Percentiles rank a stretch among this genome's conserved stretches.
These are phyloP conservation scores for Ivindomyrus marchei DNA, from an alignment of 2,113 vertebrate species.

Conservation along the genomic window DNA sequence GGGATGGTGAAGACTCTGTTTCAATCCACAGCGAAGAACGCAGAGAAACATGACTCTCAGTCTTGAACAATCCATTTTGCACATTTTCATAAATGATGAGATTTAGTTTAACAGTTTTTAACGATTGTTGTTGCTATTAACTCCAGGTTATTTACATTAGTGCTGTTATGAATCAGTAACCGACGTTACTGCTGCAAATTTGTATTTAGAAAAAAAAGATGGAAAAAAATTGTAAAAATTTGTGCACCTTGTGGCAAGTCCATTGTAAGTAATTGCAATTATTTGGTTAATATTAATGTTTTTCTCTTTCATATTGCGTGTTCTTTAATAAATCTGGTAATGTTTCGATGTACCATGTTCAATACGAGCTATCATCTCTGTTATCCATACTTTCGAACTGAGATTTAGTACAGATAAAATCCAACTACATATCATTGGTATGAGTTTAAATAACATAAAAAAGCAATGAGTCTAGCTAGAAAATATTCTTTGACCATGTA, in stretches of 20 bases:
- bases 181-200: not conserved
- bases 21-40: constrained; percentile 45
- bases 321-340: not conserved
- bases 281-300: not conserved
- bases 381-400: not conserved
- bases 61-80: not conserved
- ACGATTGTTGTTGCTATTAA: constrained; percentile 28
- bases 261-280: not conserved
- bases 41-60: constrained; percentile 44
- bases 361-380: not conserved
- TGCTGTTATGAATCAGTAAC: not conserved
- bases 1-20: constrained; percentile 71
- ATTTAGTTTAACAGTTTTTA: constrained; percentile 31
- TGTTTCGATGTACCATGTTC: not conserved
- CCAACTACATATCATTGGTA: not conserved
- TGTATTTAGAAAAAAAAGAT: not conserved
- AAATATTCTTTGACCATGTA: constrained; percentile 30
- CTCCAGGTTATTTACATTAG: not conserved
- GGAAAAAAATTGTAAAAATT: not conserved
- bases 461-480: constrained; percentile 17
- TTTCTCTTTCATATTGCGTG: not conserved
- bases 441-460: constrained; percentile 43
- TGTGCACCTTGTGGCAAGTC: not conserved
- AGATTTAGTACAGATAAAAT: not conserved
- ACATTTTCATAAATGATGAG: not conserved